Conservation (phyloP, 1,140 invertebrate species). For the Dinothrombium tinctorium region DNA sequence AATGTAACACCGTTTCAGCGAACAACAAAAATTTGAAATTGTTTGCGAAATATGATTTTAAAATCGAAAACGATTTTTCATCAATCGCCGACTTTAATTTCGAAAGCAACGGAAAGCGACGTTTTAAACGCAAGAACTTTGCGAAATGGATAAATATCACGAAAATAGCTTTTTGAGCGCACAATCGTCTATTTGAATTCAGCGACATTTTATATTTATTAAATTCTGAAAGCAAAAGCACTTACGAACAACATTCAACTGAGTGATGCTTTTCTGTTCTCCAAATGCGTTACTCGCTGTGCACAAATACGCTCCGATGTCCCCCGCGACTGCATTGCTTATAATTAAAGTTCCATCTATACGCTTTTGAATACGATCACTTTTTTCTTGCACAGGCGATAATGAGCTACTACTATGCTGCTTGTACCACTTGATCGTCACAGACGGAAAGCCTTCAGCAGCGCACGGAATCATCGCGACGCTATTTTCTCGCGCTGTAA, state of each 20-base stretch:
- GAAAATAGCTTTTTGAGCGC: too few relatives aligned
- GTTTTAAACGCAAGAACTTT: too few relatives aligned
- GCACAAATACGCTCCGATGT: neutral
- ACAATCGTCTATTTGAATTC: too few relatives aligned
- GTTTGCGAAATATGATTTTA: too few relatives aligned
- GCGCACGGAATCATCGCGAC: neutral
- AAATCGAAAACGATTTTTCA: too few relatives aligned
- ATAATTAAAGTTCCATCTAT: constrained; percentile 1
- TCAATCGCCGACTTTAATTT: too few relatives aligned
- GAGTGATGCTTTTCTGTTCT: neutral
- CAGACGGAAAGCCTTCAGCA: neutral
- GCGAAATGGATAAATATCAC: too few relatives aligned
- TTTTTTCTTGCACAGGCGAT: neutral
- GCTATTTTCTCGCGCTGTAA: neutral
- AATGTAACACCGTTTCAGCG: too few relatives aligned
- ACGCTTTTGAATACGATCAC: neutral
- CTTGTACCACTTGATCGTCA: neutral
- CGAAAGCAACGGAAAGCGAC: too few relatives aligned
- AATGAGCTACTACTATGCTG: neutral
- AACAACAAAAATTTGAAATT: too few relatives aligned
- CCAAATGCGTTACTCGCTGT: neutral
- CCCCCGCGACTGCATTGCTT: neutral
- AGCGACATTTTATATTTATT: too few relatives aligned
- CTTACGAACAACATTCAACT: neutral
- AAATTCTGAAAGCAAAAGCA: neutral